These are phyloP conservation scores for Eupithecia centaureata DNA, from an alignment of 2,888 invertebrate genomes.

Conservation along the genomic window DNA sequence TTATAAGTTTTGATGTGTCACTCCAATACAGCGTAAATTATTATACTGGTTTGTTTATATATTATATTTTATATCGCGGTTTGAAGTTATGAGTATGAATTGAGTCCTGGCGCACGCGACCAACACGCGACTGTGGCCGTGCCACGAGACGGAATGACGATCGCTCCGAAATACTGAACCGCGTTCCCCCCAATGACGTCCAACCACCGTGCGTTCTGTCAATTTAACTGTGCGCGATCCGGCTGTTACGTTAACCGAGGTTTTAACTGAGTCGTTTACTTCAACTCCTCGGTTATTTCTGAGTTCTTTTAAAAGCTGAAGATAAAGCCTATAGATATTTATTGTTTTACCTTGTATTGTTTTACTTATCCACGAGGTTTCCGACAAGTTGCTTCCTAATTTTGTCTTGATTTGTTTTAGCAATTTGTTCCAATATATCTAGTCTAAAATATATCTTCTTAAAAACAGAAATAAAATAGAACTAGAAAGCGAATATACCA, in stretches of 20 bases:
- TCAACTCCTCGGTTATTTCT: background rate
- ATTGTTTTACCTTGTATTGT: background rate
- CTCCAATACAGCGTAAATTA: slow-evolving; percentile 38
- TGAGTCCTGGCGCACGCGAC: slow-evolving; percentile 52
- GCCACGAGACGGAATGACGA: slow-evolving; percentile 65
- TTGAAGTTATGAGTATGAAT: slow-evolving; percentile 34
- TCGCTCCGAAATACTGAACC: slow-evolving; percentile 52
- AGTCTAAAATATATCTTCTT: background rate
- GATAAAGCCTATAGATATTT: background rate
- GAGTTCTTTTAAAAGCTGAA: background rate
- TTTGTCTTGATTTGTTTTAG: background rate
- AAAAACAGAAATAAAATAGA: background rate
- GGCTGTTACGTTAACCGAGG: slow-evolving; percentile 50
- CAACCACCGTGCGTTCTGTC: slow-evolving; percentile 61
- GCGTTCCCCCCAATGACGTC: slow-evolving; percentile 64
- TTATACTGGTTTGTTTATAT: slow-evolving; percentile 49
- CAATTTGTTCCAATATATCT: background rate
- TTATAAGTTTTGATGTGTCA: slow-evolving; percentile 52
- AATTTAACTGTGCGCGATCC: slow-evolving; percentile 72
- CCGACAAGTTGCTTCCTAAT: background rate
- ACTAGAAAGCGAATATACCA: background rate
- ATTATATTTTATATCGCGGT: slow-evolving; percentile 46
- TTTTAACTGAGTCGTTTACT: slow-evolving; percentile 11
- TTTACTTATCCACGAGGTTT: background rate
- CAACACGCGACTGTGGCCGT: slow-evolving; percentile 58